A percentile compares a stretch with the other conserved stretches of the same genome.
These are phyloP conservation scores for Leptodon cayanensis DNA, from an alignment of 2,797 vertebrate species.

Conservation along the genomic window DNA sequence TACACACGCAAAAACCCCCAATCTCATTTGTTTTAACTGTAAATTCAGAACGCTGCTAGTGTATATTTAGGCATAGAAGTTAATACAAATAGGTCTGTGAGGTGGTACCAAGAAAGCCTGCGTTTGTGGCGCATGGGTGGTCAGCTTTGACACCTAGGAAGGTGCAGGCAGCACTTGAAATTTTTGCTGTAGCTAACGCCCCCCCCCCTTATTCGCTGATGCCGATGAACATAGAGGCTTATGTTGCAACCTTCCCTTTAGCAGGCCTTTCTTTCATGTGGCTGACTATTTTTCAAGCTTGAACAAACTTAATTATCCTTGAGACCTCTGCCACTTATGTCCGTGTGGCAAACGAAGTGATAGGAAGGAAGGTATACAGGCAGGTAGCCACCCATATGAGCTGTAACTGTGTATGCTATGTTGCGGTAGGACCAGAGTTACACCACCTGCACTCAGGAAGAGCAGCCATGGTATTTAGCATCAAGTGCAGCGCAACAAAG, in stretches of 20 bases:
- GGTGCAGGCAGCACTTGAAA: neutral
- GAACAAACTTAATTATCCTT: neutral
- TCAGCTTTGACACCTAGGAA: neutral
- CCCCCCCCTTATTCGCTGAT: neutral
- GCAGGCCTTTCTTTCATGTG: neutral
- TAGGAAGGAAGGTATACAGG: neutral
- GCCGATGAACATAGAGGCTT: neutral
- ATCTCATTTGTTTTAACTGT: neutral
- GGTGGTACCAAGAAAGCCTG: neutral
- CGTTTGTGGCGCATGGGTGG: neutral
- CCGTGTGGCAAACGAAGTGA: neutral
- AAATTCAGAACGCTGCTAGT: neutral
- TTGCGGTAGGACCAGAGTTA: neutral
- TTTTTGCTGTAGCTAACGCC: neutral
- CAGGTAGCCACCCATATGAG: neutral
- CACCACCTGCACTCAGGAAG: neutral
- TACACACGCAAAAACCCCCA: neutral
- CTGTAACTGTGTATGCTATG: neutral
- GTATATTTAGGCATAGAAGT: neutral
- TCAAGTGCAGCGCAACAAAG: neutral
- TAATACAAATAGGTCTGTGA: neutral
- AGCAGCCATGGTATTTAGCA: neutral
- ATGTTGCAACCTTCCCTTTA: neutral
- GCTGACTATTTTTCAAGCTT: neutral
- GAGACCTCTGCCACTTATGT: neutral